Base-by-base conservation (phyloP, 2,888 invertebrate genomes). In the Blera fallax region DNA sequence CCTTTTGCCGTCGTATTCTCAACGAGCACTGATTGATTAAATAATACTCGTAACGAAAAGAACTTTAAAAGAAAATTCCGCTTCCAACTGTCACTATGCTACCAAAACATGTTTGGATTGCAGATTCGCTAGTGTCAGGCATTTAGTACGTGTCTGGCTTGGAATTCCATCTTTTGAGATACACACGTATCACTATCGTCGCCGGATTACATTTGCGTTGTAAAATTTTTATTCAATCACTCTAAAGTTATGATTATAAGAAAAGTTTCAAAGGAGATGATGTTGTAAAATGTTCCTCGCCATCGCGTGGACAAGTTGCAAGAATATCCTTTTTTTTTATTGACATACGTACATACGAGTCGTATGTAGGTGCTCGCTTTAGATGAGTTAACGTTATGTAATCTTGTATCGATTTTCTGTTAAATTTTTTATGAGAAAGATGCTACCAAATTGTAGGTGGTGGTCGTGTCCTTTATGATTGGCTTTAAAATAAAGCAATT, bases 181-280 rank as follows among this genome's bases (percentile, higher is more conserved):
- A 16, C 16, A 37, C 40, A 54, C 60, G 48, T 21, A 11, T 34
- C 16, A 34, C 16, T 16, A 27, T 10, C 8, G 34, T 29, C 34
- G 43, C 32, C 27, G 45, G 65, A 32, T 27, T 32, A 69, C 52
- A 62, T 43, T 50, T 27, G 2, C 37, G 69, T 60, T 70, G 54
- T 69, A 80, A 76, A 80, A 58, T 79, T 69, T n/a, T 70, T 74
- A 70, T 76, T 79, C 69, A 84, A 79, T 80, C 64, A 43, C 62
- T 70, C 29, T 34, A 32, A 40, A 64, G 73, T 84, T 84, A 74
- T 84, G 74, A 79, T 69, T 56, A 80, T 74, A 70, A 43, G 64
- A 69, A 79, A 74, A 84, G 40, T 84, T 84, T 52, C 16, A 56
- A 43, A 45, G 24, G 32, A 50, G 62, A 70, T 70, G 78, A 78